phyloP scores from a whole-genome alignment of 2,113 vertebrate genomes.

The Hippotragus niger region DNA sequence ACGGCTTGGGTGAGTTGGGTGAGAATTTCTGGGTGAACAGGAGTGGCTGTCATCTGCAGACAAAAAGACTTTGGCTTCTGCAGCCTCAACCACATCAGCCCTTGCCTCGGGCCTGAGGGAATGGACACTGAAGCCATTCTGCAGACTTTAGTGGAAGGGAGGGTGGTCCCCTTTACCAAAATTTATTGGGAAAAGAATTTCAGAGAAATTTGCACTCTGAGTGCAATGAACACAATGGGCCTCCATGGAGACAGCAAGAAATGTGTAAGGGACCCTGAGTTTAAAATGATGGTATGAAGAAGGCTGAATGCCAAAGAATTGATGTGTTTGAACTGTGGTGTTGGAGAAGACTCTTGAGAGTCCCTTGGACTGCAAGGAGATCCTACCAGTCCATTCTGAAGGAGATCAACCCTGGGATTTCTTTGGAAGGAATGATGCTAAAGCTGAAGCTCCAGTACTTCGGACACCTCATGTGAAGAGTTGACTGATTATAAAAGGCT shows the following conservation, averaged over 20 bases:
- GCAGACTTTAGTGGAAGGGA: neutral
- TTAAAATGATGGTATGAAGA: neutral
- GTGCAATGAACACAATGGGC: neutral
- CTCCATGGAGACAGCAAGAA: neutral
- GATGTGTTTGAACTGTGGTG: too few relatives aligned
- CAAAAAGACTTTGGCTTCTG: neutral
- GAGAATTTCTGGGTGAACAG: neutral
- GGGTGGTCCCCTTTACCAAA: neutral
- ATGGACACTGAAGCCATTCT: neutral
- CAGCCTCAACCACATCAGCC: neutral
- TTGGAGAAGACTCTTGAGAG: too few relatives aligned
- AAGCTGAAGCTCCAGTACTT: too few relatives aligned
- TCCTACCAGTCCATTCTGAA: too few relatives aligned
- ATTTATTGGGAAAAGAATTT: neutral
- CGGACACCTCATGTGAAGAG: too few relatives aligned
- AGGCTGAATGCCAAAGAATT: too few relatives aligned
- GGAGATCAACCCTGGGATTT: too few relatives aligned
- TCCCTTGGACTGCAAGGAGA: too few relatives aligned
- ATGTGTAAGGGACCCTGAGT: neutral
- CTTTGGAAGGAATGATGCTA: too few relatives aligned
- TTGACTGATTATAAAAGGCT: too few relatives aligned
- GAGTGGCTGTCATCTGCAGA: neutral
- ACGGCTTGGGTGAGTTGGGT: neutral
- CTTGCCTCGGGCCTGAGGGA: fast-evolving
- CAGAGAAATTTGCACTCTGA: neutral